Percentiles rank a stretch among this genome's conserved stretches.
Conservation (phyloP, 2,888 invertebrate species). For the Hydrotaea cyrtoneurina region DNA sequence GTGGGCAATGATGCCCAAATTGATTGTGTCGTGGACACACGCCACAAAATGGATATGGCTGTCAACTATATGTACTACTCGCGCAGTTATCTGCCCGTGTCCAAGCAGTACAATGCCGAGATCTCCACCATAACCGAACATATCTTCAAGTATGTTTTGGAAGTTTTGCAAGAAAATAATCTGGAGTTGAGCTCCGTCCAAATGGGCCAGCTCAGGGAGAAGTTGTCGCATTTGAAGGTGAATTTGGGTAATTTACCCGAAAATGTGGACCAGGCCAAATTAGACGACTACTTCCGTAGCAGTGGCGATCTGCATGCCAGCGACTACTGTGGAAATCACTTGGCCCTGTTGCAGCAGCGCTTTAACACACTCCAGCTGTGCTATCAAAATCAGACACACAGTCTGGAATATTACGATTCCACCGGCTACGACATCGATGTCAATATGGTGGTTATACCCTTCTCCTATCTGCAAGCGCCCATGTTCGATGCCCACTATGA, state of each 20-base stretch:
- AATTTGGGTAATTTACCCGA: slow-evolving; percentile 24
- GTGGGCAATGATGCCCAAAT: background rate
- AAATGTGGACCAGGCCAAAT: background rate
- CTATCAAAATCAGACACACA: background rate
- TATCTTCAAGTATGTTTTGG: background rate
- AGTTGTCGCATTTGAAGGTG: background rate
- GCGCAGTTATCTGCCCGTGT: background rate
- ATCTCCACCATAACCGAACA: background rate
- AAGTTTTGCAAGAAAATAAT: background rate
- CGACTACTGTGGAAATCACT: background rate
- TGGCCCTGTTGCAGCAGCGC: background rate
- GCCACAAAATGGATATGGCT: slow-evolving; percentile 7
- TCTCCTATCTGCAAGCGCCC: slow-evolving; percentile 73
- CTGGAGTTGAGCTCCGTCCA: background rate
- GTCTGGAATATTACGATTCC: slow-evolving; percentile 41
- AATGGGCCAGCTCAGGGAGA: background rate
- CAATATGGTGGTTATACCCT: slow-evolving; percentile 67
- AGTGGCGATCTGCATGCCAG: background rate
- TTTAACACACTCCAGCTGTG: background rate
- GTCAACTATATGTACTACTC: background rate
- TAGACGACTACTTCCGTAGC: background rate
- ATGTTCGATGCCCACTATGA: slow-evolving; percentile 74
- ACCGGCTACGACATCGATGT: slow-evolving; percentile 57
- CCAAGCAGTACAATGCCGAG: background rate
- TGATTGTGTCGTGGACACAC: background rate